Evolutionary conservation across 1,140 invertebrate genomes (phyloP).

Genomic region (Anthonomus grandis): DNA sequence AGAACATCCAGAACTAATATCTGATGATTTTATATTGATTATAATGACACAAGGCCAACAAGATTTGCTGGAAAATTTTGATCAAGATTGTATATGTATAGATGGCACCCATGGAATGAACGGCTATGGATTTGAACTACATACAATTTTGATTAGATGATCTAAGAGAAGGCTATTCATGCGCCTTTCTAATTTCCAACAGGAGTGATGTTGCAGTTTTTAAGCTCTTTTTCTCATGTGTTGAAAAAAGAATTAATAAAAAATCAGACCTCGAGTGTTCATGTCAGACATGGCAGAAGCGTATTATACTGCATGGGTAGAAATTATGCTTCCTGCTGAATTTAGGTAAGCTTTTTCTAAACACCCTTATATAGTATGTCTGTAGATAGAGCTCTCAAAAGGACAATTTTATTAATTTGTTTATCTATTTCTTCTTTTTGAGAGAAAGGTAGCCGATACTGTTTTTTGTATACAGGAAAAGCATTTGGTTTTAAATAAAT

Average conservation of each 20-base stretch:
- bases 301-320: constrained; percentile 18
- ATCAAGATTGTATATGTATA: constrained; percentile 19
- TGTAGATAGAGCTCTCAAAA: background rate
- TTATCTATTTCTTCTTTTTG: too few relatives aligned
- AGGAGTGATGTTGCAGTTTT: constrained; percentile 6
- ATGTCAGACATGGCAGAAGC: constrained; percentile 8
- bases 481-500: too few relatives aligned
- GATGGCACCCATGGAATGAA: constrained; percentile 23
- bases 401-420: too few relatives aligned
- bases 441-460: too few relatives aligned
- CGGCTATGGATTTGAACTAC: constrained; percentile 16
- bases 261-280: background rate
- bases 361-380: background rate
- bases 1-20: constrained; percentile 4
- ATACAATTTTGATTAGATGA: constrained; percentile 21
- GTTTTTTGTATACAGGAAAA: too few relatives aligned
- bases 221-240: constrained; percentile 7
- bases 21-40: constrained; percentile 19
- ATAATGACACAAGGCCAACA: constrained; percentile 4
- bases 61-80: constrained; percentile 8
- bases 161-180: constrained; percentile 13
- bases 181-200: constrained; percentile 26
- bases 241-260: background rate
- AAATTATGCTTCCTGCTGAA: constrained; percentile 17
- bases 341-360: constrained; percentile 2